Base-by-base conservation (phyloP, 2,113 vertebrate species). In the Cochlearius cochlearius region DNA sequence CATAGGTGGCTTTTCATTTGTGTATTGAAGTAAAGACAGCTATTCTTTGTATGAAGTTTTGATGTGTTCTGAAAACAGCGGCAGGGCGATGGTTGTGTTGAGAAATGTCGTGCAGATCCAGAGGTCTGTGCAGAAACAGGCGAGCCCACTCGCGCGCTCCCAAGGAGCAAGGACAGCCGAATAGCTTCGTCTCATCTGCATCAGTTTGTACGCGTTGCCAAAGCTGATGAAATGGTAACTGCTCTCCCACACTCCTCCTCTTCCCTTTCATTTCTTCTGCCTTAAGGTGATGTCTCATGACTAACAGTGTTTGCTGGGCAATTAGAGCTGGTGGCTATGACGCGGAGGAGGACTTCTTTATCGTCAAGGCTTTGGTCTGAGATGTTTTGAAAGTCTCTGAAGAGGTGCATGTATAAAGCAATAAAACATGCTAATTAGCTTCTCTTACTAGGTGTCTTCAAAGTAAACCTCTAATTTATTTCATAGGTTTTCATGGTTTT, bases 161-260 rank as follows among this genome's bases (percentile, higher is more conserved):
- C 18, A 11, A 36, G 21, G 56, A 71, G 45, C 52, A n/a, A 32
- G 50, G 64, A 32, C 36, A 88, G 20, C 39, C 7, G 0, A 13
- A 56, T 2, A 30, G 15, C 47, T 60, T 20, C 4, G 29, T 52
- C 23, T 53, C 2, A 29, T 62, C 16, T 11, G 2, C 27, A 23
- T 56, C 34, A 36, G 15, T 22, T 22, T 39, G 41, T 18, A 3
- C 1, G 0, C 1, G 1, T 10, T 60, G 56, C 15, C 6, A 6
- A 64, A 39, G 60, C 18, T 38, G 59, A 39, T 43, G 74, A n/a
- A 38, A 21, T 20, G 38, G 17, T 17, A 4, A 20, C 45, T 55
- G 59, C 12, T 77, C 26, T 47, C 13, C 29, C 26, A 19, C 29
- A 15, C 39, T 62, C 36, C 32, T 58, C 27, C 23, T 80, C 34